Evolutionary conservation across 1,140 invertebrate species (phyloP), one percentile per base, ranked within the genome.

Genomic region (Saccostrea cuccullata): DNA sequence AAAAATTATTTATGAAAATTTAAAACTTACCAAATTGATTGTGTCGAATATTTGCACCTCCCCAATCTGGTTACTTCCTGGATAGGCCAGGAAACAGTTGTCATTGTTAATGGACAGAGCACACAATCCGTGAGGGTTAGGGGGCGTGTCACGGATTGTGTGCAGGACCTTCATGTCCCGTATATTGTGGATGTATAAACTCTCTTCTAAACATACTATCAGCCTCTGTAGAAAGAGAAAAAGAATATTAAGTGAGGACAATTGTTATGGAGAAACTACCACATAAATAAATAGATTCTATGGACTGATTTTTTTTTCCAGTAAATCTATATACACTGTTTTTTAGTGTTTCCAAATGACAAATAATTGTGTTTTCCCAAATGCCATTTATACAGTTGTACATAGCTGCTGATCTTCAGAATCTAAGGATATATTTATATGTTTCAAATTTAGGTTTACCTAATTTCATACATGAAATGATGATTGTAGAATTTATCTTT

Each of bases 21-120:
- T 60, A 88, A 85, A 88, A 96, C 96, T 96, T 95, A 98, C 97
- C 95, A 99, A 96, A 96, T 99, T 98, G 89, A 97, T 97, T 70
- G 98, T 98, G 96, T 99, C 99, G 95, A 99, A 99, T 94, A 99
- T 98, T 95, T 99, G 98, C 82, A 99, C 98, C 96, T 99, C 98
- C 23, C 98, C 98, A 87, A 97, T 97, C 67, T 97, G 97, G 92
- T 97, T 97, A 91, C 98, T 98, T 88, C 98, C 98, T 70, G 99
- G 99, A 96, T 99, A 99, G 17, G 99, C 99, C 88, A 99, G 95
- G 95, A 97, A 99, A 95, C 98, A 99, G 95, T 98, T 97, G 86
- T 99, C 98, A 93, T 97, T 97, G 91, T 97, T 97, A 89, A 96
- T 96, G 67, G 98, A 98, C 5, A 99, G 96, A 86, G 98, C 98